These are phyloP conservation scores for Aythya baeri DNA, from an alignment of 2,113 vertebrate species.

Conservation along the genomic window DNA sequence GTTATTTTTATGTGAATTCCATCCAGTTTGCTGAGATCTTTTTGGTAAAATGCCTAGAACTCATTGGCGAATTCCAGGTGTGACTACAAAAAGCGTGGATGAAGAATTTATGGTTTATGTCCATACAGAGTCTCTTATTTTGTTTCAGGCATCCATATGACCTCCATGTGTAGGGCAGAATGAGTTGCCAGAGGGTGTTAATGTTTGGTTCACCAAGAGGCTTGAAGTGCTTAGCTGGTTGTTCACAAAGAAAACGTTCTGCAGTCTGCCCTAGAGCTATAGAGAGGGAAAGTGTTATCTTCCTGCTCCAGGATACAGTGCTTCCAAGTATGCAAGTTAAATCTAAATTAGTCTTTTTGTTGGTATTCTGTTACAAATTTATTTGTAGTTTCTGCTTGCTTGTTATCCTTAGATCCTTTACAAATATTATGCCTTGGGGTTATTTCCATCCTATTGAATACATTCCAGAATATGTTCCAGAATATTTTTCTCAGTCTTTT, in stretches of 20 bases:
- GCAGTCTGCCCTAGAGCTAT: not conserved
- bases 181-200: not conserved
- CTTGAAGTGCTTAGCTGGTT: not conserved
- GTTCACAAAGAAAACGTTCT: not conserved
- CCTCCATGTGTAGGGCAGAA: not conserved
- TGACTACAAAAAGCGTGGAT: not conserved
- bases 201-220: not conserved
- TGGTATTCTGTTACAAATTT: not conserved
- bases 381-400: slow-evolving; percentile 8
- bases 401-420: slow-evolving; percentile 15
- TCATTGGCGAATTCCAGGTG: not conserved
- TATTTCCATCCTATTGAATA: not conserved
- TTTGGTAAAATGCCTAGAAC: not conserved
- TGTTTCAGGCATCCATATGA: not conserved
- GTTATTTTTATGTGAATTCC: slow-evolving; percentile 30
- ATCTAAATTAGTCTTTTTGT: not conserved
- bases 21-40: not conserved
- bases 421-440: not conserved
- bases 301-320: not conserved
- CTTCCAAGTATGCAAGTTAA: not conserved
- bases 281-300: not conserved
- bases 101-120: slow-evolving; percentile 15
- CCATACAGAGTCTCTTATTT: not conserved
- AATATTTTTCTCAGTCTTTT: slow-evolving; percentile 3
- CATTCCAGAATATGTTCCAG: slow-evolving; percentile 25